phyloP scores from a whole-genome alignment of 2,113 vertebrate species.

The Phycodurus eques region DNA sequence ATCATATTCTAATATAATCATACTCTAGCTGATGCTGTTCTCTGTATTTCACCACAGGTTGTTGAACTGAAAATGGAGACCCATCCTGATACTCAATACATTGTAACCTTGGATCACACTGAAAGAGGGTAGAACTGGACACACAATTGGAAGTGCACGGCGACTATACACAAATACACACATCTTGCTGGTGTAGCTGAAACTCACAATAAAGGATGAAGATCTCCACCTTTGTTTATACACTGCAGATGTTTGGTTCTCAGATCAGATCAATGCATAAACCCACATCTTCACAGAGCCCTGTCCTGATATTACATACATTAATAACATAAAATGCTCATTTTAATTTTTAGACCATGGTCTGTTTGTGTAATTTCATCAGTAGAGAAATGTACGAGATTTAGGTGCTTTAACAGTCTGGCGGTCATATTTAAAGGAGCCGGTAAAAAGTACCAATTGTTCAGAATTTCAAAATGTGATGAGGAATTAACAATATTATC shows the following conservation, averaged over 20 bases:
- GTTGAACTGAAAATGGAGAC: slow-evolving; percentile 51
- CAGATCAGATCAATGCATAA: background rate
- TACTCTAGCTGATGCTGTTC: slow-evolving; percentile 21
- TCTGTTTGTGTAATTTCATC: background rate
- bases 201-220: background rate
- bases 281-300: background rate
- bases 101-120: background rate
- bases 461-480: background rate
- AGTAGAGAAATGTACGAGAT: background rate
- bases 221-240: background rate
- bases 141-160: background rate
- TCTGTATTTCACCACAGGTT: slow-evolving; percentile 57
- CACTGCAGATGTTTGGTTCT: background rate
- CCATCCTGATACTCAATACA: slow-evolving; percentile 2
- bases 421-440: background rate
- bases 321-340: background rate
- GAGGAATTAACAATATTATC: background rate
- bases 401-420: background rate
- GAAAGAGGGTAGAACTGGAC: slow-evolving; percentile 9
- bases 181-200: background rate
- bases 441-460: background rate
- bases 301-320: background rate
- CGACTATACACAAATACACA: background rate
- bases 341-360: background rate
- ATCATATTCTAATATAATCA: slow-evolving; percentile 12